Percentiles rank a stretch among this genome's conserved stretches.
Evolutionary conservation across 92 coral and sea anemone species (phyloP).

Genomic region (Metridium senile): DNA sequence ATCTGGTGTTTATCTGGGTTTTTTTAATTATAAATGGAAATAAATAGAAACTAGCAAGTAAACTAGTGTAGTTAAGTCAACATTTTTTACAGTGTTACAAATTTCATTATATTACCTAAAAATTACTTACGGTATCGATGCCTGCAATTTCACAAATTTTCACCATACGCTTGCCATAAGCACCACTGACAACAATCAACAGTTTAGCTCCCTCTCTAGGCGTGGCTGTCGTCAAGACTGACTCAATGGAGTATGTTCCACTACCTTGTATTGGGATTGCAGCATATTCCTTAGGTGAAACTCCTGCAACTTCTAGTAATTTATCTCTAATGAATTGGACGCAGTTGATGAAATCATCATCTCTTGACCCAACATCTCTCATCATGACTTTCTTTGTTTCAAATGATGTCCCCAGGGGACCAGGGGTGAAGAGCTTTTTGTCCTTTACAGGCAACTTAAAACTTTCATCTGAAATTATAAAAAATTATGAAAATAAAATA

Average conservation of each 20-base stretch:
- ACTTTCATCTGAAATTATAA: conserved; percentile 9
- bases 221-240: conserved; percentile 85
- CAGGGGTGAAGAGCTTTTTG: conserved; percentile 96
- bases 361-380: conserved; percentile 94
- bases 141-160: conserved; percentile 89
- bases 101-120: not conserved
- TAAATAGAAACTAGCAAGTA: no score
- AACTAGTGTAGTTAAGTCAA: not conserved
- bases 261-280: conserved; percentile 88
- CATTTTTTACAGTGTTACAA: not conserved
- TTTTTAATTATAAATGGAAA: no score
- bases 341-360: conserved; percentile 77
- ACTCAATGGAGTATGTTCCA: conserved; percentile 90
- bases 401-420: conserved; percentile 87
- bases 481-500: not conserved
- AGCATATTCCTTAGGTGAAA: conserved; percentile 73
- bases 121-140: conserved; percentile 73
- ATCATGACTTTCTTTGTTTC: conserved; percentile 92
- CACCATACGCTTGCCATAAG: conserved; percentile 91
- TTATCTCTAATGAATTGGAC: conserved; percentile 77
- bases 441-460: conserved; percentile 56
- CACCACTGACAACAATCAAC: conserved; percentile 81
- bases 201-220: conserved; percentile 84
- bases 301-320: conserved; percentile 86
- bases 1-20: no score